Base-by-base conservation (phyloP, 2,797 vertebrate genomes). In the Ceryle rudis region DNA sequence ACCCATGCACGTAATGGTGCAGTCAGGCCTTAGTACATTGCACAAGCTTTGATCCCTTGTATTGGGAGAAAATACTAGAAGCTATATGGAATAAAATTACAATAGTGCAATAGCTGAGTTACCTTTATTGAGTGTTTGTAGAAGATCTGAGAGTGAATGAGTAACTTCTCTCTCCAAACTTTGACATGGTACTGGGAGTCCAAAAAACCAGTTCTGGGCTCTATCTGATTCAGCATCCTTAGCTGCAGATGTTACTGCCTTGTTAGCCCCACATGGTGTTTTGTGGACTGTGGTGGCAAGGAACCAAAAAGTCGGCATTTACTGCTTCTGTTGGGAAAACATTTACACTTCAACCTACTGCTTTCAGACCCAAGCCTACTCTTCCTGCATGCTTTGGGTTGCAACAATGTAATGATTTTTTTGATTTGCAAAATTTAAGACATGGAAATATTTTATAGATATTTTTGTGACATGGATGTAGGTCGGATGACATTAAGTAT, bases 21-120 rank as follows among this genome's bases (percentile, higher is more conserved):
- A 35, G 33, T 65, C 33, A 47, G 33, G 57, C 29, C 23, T 46
- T 70, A 47, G 28, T 22, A 8, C 44, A 8, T 31, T 39, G 20
- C 65, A 21, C 4, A 31, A 11, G 9, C 58, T 65, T 71, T 25
- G 37, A n/a, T 86, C 12, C 12, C 29, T 74, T 44, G 3, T 42
- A 2, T 13, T 42, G 62, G 18, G 46, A 64, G n/a, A 92, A 61
- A 57, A 49, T 67, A 35, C 29, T 37, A 9, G 46, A 80, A 72
- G 16, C 65, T 33, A 35, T 0, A 7, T 20, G 12, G 51, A 51
- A 42, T 42, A 31, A 66, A 82, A 73, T 20, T 66, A 19, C 15
- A 52, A 0, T 54, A 33, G 2, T 66, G 17, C 15, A 52, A 0
- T 54, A 33, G 2, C 39, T 57, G 41, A 47, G 37, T 80, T 75